Conservation (phyloP, 2,888 invertebrate genomes). For the Pammene aurita region DNA sequence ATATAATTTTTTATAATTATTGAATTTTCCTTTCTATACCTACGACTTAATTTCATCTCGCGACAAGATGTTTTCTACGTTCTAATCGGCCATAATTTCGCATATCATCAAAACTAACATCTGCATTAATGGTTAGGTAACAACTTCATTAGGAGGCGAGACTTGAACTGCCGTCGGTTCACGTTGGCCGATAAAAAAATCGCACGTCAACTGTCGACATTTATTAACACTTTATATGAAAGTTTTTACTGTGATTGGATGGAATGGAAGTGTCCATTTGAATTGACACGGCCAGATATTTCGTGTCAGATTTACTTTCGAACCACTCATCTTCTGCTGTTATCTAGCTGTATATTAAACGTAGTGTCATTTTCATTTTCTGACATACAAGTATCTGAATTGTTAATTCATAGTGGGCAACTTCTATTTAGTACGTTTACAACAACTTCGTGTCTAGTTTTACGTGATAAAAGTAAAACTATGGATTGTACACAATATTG, state of each 20-base stretch:
- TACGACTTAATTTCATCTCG: no score
- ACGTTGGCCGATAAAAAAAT: constrained; percentile 1
- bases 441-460: not conserved
- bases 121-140: constrained; percentile 10
- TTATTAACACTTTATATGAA: constrained; percentile 20
- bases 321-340: constrained; percentile 33
- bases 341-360: constrained; percentile 13
- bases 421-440: not conserved
- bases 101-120: not conserved
- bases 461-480: no score
- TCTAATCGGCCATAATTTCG: not conserved
- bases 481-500: no score
- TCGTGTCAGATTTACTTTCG: constrained; percentile 34
- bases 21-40: no score
- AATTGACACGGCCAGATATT: constrained; percentile 20
- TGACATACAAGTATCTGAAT: not conserved
- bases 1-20: no score
- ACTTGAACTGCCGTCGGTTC: constrained; percentile 2
- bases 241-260: constrained; percentile 5
- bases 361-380: constrained; percentile 5
- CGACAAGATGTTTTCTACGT: not conserved
- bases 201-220: constrained; percentile 29
- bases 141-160: constrained; percentile 12
- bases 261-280: constrained; percentile 18
- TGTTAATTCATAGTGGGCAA: not conserved